These are phyloP conservation scores for Galaxias olidus DNA, from an alignment of 2,797 vertebrate genomes.

Conservation along the genomic window DNA sequence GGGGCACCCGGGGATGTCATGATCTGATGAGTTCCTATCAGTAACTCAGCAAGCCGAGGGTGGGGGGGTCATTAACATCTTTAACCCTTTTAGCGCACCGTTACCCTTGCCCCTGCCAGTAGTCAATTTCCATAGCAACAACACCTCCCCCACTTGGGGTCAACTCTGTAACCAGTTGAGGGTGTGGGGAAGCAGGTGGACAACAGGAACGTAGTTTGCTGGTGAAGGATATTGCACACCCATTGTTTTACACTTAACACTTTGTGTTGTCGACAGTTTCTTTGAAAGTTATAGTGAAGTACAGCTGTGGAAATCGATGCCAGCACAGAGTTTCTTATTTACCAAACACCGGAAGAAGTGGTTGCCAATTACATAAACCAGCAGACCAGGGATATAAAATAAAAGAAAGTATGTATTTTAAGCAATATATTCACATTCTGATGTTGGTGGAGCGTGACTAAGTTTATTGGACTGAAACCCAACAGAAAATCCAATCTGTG, in stretches of 20 bases:
- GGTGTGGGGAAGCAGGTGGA: constrained; percentile 8
- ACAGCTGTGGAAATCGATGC: neutral
- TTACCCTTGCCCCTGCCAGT: constrained; percentile 30
- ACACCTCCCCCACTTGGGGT: constrained; percentile 13
- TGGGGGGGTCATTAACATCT: constrained; percentile 47
- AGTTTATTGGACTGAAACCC: no score
- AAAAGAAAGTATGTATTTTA: neutral
- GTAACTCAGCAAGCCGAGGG: constrained; percentile 13
- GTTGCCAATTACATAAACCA: neutral
- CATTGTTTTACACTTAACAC: constrained; percentile 8
- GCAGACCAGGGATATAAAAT: neutral
- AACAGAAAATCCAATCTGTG: no score
- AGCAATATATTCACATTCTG: no score
- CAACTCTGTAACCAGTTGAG: constrained; percentile 19
- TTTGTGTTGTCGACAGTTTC: neutral
- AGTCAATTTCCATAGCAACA: constrained; percentile 30
- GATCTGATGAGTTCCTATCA: constrained; percentile 37
- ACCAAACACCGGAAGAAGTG: neutral
- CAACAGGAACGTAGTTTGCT: neutral
- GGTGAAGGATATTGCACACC: neutral
- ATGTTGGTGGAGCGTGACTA: no score
- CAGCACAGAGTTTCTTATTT: neutral
- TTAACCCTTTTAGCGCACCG: constrained; percentile 46
- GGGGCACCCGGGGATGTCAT: constrained; percentile 37
- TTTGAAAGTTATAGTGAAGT: neutral